phyloP scores from a whole-genome alignment of 2,113 vertebrate species.

The Hirundichthys speculiger region DNA sequence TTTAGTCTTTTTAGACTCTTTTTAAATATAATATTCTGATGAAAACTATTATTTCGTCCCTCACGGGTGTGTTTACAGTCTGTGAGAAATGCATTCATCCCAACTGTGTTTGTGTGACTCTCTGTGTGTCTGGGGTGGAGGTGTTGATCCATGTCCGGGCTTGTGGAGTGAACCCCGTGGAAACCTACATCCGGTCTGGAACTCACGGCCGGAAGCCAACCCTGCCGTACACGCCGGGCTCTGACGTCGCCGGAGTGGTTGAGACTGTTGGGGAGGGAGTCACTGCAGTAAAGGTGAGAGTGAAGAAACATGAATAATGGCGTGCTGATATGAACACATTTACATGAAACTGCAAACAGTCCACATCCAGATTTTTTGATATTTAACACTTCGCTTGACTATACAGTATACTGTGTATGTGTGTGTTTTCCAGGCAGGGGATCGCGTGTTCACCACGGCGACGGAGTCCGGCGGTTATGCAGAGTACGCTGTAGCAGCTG shows the following conservation, averaged over 20 bases:
- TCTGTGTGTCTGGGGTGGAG: constrained; percentile 64
- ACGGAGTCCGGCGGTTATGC: constrained; percentile 90
- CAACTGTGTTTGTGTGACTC: neutral
- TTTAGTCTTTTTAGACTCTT: no score
- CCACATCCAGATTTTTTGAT: no score
- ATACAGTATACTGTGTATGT: neutral
- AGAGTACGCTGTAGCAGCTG: constrained; percentile 84
- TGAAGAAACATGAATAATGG: neutral
- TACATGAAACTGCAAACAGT: neutral
- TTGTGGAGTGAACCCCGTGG: constrained; percentile 94
- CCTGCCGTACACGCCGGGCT: constrained; percentile 90
- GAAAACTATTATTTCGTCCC: no score
- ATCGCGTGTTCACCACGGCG: constrained; percentile 87
- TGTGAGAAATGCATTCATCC: neutral
- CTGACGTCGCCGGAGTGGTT: constrained; percentile 87
- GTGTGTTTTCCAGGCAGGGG: constrained; percentile 83
- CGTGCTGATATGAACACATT: neutral
- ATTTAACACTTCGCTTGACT: neutral
- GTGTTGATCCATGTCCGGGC: constrained; percentile 89
- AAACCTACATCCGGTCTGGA: constrained; percentile 92
- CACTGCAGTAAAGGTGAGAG: constrained; percentile 83
- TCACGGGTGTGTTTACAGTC: neutral
- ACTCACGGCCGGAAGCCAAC: constrained; percentile 72
- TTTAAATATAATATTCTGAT: no score
- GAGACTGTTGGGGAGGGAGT: constrained; percentile 84